Base-by-base conservation (phyloP, 2,797 vertebrate genomes). In the Hozukius guyotensis region DNA sequence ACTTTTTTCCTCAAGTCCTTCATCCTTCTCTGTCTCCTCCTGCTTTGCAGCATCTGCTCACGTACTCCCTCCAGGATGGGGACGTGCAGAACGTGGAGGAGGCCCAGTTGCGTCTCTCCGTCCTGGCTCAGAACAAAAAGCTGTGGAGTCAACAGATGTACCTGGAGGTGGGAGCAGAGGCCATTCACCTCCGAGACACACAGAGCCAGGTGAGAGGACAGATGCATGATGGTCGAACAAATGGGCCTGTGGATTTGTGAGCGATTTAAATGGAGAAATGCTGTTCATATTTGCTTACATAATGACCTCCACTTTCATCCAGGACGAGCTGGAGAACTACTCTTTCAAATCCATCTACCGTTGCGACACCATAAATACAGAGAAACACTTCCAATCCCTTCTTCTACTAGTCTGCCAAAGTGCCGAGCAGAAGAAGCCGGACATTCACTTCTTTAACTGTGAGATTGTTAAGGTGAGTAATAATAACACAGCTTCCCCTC, bases 131-230 rank as follows among this genome's bases (percentile, higher is more conserved):
- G 74, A 94, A 88, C 65, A 93, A 96, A 1, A 96, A 95, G 53
- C 81, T 97, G 78, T 97, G 97, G 96, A 96, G 95, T 29, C 97
- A 97, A 46, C 94, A 96, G 83, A 97, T 98, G 96, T 84, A 95
- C 52, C 92, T 97, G 72, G 94, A 75, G 83, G 90, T 79, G 2
- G 85, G 81, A 10, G 7, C 49, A 0, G 71, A 87, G 16, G 83
- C 73, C 27, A 56, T 96, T 64, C 60, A 73, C 2, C 93, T 96
- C 20, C 67, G 89, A 55, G 95, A 96, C 77, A 56, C 71, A 18
- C 88, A 94, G 81, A 95, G 68, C 68, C 88, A 94, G 91, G 96
- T 95, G 79, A 78, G 79, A 77, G 85, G 31, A 6, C 24, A 16
- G 61, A 29, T 5, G 10, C 32, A 16, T 49, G 3, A 7, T 4